Conservation (phyloP, 2,888 invertebrate species). For the Dryobota labecula region DNA sequence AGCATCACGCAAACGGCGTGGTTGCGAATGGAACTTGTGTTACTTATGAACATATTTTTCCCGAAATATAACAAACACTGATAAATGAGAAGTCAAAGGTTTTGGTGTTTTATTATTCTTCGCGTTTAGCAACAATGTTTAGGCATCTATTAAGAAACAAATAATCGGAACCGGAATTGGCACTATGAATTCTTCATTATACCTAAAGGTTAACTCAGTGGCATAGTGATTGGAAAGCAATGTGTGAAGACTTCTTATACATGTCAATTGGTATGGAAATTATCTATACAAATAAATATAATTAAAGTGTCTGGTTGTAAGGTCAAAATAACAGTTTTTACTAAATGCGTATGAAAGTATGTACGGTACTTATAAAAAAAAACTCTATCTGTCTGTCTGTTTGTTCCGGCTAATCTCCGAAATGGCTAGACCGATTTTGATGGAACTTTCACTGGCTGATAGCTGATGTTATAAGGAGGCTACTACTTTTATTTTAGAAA, state of each 20-base stretch:
- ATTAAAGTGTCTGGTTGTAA: no score
- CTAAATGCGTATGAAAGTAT: no score
- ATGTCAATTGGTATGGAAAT: neutral
- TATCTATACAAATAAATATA: no score
- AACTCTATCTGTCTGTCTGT: no score
- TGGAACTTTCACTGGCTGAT: no score
- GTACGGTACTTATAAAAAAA: no score
- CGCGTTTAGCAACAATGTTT: constrained; percentile 26
- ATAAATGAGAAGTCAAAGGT: constrained; percentile 42
- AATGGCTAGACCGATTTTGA: no score
- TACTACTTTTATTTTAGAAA: no score
- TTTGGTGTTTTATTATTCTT: constrained; percentile 1
- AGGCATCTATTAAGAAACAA: neutral
- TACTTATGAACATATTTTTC: neutral
- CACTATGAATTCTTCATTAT: constrained; percentile 4
- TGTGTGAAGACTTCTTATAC: neutral
- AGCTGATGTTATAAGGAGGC: no score
- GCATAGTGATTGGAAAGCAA: constrained; percentile 11
- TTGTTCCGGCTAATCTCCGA: no score
- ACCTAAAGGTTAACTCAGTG: constrained; percentile 35
- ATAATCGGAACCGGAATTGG: constrained; percentile 48
- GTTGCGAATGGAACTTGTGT: neutral
- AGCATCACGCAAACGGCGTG: neutral
- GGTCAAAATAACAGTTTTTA: no score
- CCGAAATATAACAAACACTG: neutral